Conservation (phyloP, 2,797 vertebrate genomes). For the Leontopithecus rosalia region DNA sequence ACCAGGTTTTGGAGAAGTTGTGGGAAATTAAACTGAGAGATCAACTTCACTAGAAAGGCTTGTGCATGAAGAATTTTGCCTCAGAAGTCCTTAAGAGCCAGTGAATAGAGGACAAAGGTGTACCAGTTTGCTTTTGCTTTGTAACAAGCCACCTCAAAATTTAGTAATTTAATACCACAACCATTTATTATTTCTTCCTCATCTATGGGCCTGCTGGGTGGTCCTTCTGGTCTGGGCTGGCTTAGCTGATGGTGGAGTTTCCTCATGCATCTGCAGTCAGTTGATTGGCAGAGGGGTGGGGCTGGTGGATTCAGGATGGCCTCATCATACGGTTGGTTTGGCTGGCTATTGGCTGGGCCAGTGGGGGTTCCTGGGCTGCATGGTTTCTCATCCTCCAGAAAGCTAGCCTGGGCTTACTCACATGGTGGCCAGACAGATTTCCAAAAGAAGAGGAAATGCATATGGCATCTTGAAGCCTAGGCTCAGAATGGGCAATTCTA, state of each 20-base stretch:
- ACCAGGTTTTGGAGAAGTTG: background rate
- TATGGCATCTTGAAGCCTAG: background rate
- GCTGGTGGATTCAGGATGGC: background rate
- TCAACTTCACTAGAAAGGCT: background rate
- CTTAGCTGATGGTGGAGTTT: background rate
- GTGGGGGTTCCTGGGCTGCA: background rate
- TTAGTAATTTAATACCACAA: background rate
- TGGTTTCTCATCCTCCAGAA: background rate
- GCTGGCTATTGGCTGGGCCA: background rate
- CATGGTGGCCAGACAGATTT: background rate
- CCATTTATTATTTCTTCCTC: slow-evolving; percentile 12
- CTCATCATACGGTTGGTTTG: background rate
- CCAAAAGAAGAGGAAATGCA: background rate
- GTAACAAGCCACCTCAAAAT: background rate
- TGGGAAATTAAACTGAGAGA: background rate
- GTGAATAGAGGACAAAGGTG: background rate
- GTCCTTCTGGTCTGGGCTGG: background rate
- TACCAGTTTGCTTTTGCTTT: background rate
- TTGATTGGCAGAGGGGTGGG: background rate
- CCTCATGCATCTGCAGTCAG: background rate
- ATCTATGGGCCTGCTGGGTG: background rate
- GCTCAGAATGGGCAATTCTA: background rate
- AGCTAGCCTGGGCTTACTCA: background rate
- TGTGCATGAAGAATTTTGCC: background rate
- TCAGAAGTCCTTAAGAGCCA: background rate